Evolutionary conservation across 2,797 vertebrate species (phyloP), one percentile per base, ranked within the genome.

Genomic region (Pipistrellus pygmaeus): DNA sequence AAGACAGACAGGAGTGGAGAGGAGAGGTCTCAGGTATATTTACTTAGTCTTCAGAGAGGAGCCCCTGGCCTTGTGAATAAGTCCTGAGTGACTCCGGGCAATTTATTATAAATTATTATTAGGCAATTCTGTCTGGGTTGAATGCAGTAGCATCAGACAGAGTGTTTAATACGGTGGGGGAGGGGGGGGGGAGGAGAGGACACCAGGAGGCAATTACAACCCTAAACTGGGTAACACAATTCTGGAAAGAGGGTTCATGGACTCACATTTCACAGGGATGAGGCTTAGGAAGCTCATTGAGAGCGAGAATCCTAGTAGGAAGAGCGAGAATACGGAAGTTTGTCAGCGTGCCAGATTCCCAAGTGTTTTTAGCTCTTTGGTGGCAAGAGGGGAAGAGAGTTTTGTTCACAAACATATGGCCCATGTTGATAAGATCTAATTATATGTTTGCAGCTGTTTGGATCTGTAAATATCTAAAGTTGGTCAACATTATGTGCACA

Each of bases 391-490:
- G 92, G 38, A 97, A 18, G 25, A 51, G 93, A 93, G 85, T 73
- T 91, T 94, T 90, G 96, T 94, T 88, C 86, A 25, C 90, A 85
- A 88, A 87, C 9, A 78, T 86, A 11, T 97, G 95, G 98, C 96
- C 95, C 95, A 95, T 95, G 86, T 96, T 88, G 97, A 97, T 85
- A 90, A 95, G 78, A 95, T 97, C 96, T 98, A 98, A 97, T 98
- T 83, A 97, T 62, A 96, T 92, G 38, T 97, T 3, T 94, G 96
- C 98, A 98, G 98, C 98, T 98, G 98, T 77, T 96, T 95, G 82
- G 94, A 90, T 17, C 97, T 89, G 94, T 90, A 97, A 98, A 98
- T 97, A 98, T 41, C 94, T 97, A 84, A 90, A 97, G 95, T 96
- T 95, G 97, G 96, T 57, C 97, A 97, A 97, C 89, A 94, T 25